Base-by-base conservation (phyloP, 2,113 vertebrate genomes). In the Fukomys damarensis region DNA sequence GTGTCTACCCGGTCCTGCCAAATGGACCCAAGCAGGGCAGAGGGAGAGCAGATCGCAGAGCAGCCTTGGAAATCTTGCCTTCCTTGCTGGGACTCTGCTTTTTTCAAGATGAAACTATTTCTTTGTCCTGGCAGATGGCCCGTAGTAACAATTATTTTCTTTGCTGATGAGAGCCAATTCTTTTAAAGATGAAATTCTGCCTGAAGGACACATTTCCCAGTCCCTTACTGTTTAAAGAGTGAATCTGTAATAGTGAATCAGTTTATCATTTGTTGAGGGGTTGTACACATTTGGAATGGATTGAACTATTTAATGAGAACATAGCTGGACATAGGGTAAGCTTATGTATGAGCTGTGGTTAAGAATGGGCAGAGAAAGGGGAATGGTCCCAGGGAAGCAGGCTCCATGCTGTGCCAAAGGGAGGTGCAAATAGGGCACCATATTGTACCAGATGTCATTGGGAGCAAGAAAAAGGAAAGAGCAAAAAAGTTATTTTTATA, bases 101-200 rank as follows among this genome's bases (percentile, higher is more conserved):
- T 63, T 92, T 96, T 35, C 65, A 77, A 89, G 83, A 43, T 58
- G 43, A 61, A 88, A 46, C 77, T 94, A 85, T 94, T 95, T 95
- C 43, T 52, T 2, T 91, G 87, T 91, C 70, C 93, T 97, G 82
- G 92, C 87, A 95, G 68, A 82, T 85, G 92, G 96, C 81, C 94
- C 20, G 3, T 54, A 81, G 94, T 93, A 93, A 74, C 84, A 49
- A 12, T 76, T 79, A 16, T 63, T 86, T 14, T 70, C 63, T 96
- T 68, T 76, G 91, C 66, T 88, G 76, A 90, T 72, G 65, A 54
- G 30, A 87, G 68, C 30, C 61, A 91, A 4, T 93, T 95, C 19
- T 30, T 93, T 93, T 68, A 70, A 79, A 94, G 84, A 84, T 65
- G 52, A 65, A 91, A 41, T 80, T 95, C 87, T 97, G 76, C 49